Evolutionary conservation across 2,797 vertebrate genomes (phyloP).

Genomic region (Cossypha niveicapilla): DNA sequence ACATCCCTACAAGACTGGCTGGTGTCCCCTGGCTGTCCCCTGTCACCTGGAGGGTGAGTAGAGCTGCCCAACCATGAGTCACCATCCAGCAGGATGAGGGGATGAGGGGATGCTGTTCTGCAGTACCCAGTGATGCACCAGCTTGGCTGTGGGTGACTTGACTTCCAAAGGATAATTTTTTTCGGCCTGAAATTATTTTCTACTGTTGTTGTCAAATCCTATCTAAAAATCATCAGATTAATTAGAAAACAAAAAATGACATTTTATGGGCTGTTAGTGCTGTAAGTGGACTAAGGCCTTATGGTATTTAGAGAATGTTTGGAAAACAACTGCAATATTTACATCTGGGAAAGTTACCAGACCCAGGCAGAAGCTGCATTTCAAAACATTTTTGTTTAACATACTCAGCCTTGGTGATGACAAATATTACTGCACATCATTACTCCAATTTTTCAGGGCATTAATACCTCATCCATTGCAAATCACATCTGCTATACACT

Average conservation of each 20-base stretch:
- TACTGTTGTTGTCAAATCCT: not conserved
- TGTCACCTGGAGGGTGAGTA: not conserved
- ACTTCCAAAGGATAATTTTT: not conserved
- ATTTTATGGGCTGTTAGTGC: constrained; percentile 60
- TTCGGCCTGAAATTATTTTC: not conserved
- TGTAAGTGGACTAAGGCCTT: constrained; percentile 25
- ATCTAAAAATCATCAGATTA: constrained; percentile 36
- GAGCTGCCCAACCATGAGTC: not conserved
- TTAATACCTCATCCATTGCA: constrained; percentile 28
- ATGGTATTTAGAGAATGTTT: constrained; percentile 39
- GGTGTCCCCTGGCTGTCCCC: not conserved
- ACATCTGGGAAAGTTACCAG: not conserved
- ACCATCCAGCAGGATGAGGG: not conserved
- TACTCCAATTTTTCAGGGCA: constrained; percentile 44
- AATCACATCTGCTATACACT: not conserved
- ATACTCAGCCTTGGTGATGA: constrained; percentile 4
- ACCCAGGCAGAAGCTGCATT: not conserved
- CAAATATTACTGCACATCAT: constrained; percentile 37
- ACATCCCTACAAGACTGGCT: not conserved
- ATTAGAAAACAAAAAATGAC: constrained; percentile 60
- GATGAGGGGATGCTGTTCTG: not conserved
- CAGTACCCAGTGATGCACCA: accelerated
- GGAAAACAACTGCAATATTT: constrained; percentile 28
- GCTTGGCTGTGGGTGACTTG: not conserved
- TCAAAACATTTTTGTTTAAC: constrained; percentile 42